phyloP scores from a whole-genome alignment of 2,888 invertebrate genomes.

The Eristalis intricaria region DNA sequence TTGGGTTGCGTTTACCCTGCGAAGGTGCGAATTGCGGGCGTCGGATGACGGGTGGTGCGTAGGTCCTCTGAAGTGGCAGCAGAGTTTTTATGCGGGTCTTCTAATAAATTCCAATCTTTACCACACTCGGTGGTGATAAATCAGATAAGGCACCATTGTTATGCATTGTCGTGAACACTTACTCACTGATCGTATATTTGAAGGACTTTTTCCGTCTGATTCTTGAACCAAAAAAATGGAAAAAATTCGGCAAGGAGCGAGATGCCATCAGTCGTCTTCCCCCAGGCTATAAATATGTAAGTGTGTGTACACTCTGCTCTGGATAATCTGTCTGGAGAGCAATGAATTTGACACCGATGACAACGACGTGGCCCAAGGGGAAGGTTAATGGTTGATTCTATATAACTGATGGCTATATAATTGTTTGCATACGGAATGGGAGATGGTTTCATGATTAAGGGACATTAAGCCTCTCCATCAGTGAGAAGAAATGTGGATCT shows the following conservation, averaged over 20 bases:
- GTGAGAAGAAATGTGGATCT: conserved; percentile 14
- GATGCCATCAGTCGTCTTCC: conserved; percentile 44
- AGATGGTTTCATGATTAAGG: conserved; percentile 45
- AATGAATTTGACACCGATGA: conserved; percentile 58
- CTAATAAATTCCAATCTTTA: conserved; percentile 65
- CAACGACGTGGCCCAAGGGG: conserved; percentile 30
- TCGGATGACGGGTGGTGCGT: neutral
- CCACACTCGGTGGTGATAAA: conserved; percentile 58
- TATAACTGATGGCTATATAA: conserved; percentile 64
- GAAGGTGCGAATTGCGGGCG: neutral
- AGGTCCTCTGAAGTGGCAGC: neutral
- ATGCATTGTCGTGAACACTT: conserved; percentile 66
- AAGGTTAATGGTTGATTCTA: conserved; percentile 55
- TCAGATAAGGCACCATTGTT: conserved; percentile 64
- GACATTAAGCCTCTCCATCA: conserved; percentile 12
- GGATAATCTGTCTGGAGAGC: conserved; percentile 61
- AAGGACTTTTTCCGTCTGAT: conserved; percentile 11
- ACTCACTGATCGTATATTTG: conserved; percentile 54
- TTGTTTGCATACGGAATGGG: conserved; percentile 53
- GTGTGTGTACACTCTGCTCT: conserved; percentile 40
- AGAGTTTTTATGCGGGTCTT: conserved; percentile 21
- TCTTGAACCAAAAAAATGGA: neutral
- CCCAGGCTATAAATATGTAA: conserved; percentile 52
- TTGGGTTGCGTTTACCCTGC: neutral
- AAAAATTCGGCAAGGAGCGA: conserved; percentile 1